Base-by-base conservation (phyloP, 2,888 invertebrate species). In the Torymus texanus region DNA sequence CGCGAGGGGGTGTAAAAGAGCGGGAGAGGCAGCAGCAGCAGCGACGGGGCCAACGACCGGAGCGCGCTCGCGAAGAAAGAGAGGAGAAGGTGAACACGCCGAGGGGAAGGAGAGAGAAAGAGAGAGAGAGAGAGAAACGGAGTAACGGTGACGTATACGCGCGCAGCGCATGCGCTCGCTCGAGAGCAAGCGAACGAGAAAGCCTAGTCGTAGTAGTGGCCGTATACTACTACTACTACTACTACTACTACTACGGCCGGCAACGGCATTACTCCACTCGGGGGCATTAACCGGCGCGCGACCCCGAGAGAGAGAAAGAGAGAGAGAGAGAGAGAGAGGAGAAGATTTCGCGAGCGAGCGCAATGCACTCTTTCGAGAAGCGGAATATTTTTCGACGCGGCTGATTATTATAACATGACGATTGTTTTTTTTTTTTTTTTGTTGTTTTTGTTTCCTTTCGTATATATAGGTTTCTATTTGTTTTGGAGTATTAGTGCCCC, bases 101-200 rank as follows among this genome's bases (percentile, higher is more conserved):
- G 76, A 75, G 78, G 77, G 79, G 72, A 78, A 73, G 77, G 81
- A 55, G 75, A 77, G 81, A 72, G 68, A 75, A 61, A 70, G 78
- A 76, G 82, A 79, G 80, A 78, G 80, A 79, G 78, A 72, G 78
- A 55, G 75, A 81, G 81, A 59, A 80, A 71, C 55, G 55, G 78
- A 87, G 87, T 89, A 90, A 90, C 90, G 90, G 89, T 89, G 89
- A 89, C 90, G 89, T 89, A 88, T 86, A 87, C 88, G 88, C 29
- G 68, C 68, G 56, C 10, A 82, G 86, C 87, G 86, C 87, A 85
- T 83, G 86, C 88, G 73, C 72, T n/a, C 3, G 16, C n/a, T 41
- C 41, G 41, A 41, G 41, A 41, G 41, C 41, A 41, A 41, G 8
- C 41, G 41, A 41, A 8, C 41, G 8, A 41, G 41, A n/a, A n/a